phyloP scores from a whole-genome alignment of 2,113 vertebrate species.

The Dipodomys spectabilis region DNA sequence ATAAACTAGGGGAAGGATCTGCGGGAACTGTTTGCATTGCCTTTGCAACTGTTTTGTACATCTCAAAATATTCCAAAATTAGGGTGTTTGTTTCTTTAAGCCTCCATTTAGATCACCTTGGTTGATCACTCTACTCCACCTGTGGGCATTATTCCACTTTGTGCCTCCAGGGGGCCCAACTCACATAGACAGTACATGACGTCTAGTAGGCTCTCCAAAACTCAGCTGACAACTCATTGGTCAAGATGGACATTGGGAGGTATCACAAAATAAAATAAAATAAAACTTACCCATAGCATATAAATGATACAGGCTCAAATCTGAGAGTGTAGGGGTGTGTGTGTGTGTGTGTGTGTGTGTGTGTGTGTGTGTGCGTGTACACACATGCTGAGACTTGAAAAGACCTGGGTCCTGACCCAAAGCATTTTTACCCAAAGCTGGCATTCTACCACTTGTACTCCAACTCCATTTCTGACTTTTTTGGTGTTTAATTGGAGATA shows the following conservation, averaged over 20 bases:
- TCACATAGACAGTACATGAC: background rate
- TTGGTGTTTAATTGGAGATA: too few relatives aligned
- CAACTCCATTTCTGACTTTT: too few relatives aligned
- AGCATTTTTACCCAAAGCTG: too few relatives aligned
- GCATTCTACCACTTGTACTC: too few relatives aligned
- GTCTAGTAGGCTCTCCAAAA: background rate
- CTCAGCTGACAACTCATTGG: background rate
- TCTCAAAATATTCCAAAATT: background rate
- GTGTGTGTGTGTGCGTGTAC: too few relatives aligned
- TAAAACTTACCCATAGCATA: background rate
- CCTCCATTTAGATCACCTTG: background rate
- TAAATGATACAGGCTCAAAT: background rate
- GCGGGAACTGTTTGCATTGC: background rate
- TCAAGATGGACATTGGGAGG: background rate
- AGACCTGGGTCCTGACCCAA: too few relatives aligned
- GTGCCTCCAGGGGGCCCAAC: background rate
- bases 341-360: too few relatives aligned
- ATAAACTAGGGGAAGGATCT: background rate
- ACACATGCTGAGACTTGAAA: too few relatives aligned
- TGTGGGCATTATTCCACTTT: background rate
- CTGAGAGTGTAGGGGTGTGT: background rate
- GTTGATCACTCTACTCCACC: rapidly evolving
- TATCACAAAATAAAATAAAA: background rate
- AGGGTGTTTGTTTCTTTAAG: background rate
- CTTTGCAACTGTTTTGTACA: background rate